These are phyloP conservation scores for Pogonocherus hispidulus DNA, from an alignment of 2,888 invertebrate genomes.

Conservation along the genomic window DNA sequence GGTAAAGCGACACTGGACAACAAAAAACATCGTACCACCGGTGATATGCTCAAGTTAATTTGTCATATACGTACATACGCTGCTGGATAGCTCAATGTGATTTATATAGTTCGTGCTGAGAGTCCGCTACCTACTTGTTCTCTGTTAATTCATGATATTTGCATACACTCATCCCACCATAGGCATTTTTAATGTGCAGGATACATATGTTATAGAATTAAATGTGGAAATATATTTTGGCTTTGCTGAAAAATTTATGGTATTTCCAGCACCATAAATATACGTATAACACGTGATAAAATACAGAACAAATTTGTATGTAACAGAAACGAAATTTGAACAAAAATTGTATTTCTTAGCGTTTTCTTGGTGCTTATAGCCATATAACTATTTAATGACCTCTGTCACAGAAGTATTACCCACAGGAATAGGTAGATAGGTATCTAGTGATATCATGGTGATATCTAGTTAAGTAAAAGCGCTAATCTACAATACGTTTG, in stretches of 20 bases:
- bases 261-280: background rate
- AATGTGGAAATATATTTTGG: background rate
- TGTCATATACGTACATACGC: slow-evolving; percentile 59
- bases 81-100: slow-evolving; percentile 57
- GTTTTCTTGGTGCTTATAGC: no score
- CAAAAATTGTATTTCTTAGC: no score
- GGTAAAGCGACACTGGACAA: slow-evolving; percentile 61
- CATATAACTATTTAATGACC: no score
- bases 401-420: no score
- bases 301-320: no score
- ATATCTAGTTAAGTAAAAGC: no score
- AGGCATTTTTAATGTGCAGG: slow-evolving; percentile 14
- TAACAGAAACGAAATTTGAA: no score
- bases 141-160: slow-evolving; percentile 33
- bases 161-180: slow-evolving; percentile 27
- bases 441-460: no score
- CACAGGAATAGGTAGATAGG: no score
- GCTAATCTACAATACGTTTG: no score
- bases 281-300: background rate
- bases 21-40: slow-evolving; percentile 55
- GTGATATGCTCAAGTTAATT: slow-evolving; percentile 66
- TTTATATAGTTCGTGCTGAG: slow-evolving; percentile 52
- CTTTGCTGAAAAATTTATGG: background rate
- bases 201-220: slow-evolving; percentile 20
- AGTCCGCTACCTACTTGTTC: slow-evolving; percentile 39